These are phyloP conservation scores for Lasioglossum oenotherae DNA, from an alignment of 2,888 invertebrate genomes.

Conservation along the genomic window DNA sequence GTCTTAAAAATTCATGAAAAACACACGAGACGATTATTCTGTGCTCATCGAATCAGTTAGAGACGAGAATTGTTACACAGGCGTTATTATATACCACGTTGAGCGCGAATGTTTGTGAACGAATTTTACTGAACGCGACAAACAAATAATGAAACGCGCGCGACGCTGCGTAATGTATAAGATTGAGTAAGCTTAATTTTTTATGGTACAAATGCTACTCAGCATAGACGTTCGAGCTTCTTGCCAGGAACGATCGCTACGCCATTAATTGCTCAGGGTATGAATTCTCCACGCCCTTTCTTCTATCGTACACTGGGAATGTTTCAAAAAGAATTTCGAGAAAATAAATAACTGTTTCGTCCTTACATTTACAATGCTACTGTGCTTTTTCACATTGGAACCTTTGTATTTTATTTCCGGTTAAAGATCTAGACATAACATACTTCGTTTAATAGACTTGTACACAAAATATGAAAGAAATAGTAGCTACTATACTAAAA, in stretches of 20 bases:
- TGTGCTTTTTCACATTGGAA: slow-evolving; percentile 27
- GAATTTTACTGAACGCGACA: slow-evolving; percentile 52
- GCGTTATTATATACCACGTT: slow-evolving; percentile 19
- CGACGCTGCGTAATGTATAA: slow-evolving; percentile 66
- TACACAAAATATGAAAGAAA: slow-evolving; percentile 25
- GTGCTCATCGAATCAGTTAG: slow-evolving; percentile 31
- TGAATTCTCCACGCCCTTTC: slow-evolving; percentile 55
- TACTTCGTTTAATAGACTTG: slow-evolving; percentile 33
- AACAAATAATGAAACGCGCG: slow-evolving; percentile 33
- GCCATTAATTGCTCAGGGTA: slow-evolving; percentile 69
- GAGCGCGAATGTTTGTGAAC: slow-evolving; percentile 32
- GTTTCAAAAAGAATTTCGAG: slow-evolving; percentile 24
- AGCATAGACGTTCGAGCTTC: slow-evolving; percentile 66
- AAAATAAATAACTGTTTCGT: slow-evolving; percentile 33
- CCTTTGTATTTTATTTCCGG: slow-evolving; percentile 44
- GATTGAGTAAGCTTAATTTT: slow-evolving; percentile 68
- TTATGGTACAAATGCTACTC: slow-evolving; percentile 71
- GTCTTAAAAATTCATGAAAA: slow-evolving; percentile 43
- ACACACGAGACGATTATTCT: slow-evolving; percentile 13
- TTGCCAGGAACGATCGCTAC: slow-evolving; percentile 65
- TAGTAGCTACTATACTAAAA: slow-evolving; percentile 38
- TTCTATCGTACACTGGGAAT: slow-evolving; percentile 48
- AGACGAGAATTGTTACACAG: slow-evolving; percentile 17
- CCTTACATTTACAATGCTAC: slow-evolving; percentile 35
- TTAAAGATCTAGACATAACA: slow-evolving; percentile 33